Base-by-base conservation (phyloP, 2,888 invertebrate genomes). In the Diachrysia chrysitis region DNA sequence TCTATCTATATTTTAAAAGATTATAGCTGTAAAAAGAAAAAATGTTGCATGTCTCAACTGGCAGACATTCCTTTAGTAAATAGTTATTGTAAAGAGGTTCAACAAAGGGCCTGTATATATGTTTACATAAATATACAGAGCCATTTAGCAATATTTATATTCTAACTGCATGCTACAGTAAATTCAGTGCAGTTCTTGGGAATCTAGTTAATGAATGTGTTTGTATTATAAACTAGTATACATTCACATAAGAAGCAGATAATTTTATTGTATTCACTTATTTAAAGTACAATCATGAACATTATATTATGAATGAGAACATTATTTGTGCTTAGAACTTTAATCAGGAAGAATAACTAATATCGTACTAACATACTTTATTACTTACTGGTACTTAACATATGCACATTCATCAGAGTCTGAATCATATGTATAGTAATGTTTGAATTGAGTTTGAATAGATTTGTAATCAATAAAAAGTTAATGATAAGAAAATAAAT, bases 161-260 rank as follows among this genome's bases (percentile, higher is more conserved):
- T 42, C 42, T 42, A 42, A 42, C 4, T 0, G 42, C 42, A 42
- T 42, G 42, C 42, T 42, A 42, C 42, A 42, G 6, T 42, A 42
- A 37, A 42, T 42, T 7, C n/a, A 42, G 42, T 42, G 42, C n/a
- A 42, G 42, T n/a, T 42, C 42, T 42, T 42, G n/a, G 42, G 42
- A 42, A 42, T n/a, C 14, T n/a, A 42, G 42, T 42, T n/a, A 6
- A 42, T 42, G 42, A 42, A 1, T 4, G 2, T 16, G 4, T 7
- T 10, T 10, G 9, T 4, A 42, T 42, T 42, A 7, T n/a, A 42
- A n/a, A 42, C 3, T 37, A 16, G 42, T 42, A n/a, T 42, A 16
- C 16, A 42, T 42, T 42, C n/a, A 5, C 7, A 42, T 6, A n/a
- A 42, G 42, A n/a, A 42, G n/a, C 14, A 14, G 5, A n/a, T 14